phyloP scores from a whole-genome alignment of 1,140 invertebrate genomes.

The Dendroctonus valens region DNA sequence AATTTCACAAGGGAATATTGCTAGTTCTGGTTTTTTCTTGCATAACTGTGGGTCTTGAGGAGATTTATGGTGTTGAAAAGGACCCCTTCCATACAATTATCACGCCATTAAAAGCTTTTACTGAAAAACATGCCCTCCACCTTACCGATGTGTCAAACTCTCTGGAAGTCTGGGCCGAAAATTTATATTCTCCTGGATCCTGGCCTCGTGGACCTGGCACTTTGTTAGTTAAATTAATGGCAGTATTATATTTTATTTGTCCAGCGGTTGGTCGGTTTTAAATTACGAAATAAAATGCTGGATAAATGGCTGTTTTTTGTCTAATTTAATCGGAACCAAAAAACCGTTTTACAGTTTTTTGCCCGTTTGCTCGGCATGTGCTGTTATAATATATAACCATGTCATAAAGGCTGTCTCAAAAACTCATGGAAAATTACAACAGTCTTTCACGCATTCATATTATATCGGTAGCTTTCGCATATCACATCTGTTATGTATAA shows the following conservation, averaged over 20 bases:
- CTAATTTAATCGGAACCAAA: slow-evolving; percentile 27
- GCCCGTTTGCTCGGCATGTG: neutral
- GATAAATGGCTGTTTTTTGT: slow-evolving; percentile 29
- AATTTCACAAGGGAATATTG: neutral
- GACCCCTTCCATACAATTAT: slow-evolving; percentile 28
- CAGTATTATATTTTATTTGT: slow-evolving; percentile 37
- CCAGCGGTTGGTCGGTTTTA: slow-evolving; percentile 34
- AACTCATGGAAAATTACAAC: no score
- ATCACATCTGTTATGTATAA: no score
- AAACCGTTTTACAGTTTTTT: slow-evolving; percentile 5
- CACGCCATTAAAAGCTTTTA: slow-evolving; percentile 31
- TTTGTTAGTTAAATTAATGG: slow-evolving; percentile 37
- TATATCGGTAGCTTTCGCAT: no score
- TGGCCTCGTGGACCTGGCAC: slow-evolving; percentile 33
- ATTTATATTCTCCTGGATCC: slow-evolving; percentile 36
- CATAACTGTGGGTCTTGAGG: slow-evolving; percentile 6
- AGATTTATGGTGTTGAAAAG: slow-evolving; percentile 17
- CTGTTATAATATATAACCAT: neutral
- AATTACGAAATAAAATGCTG: slow-evolving; percentile 33
- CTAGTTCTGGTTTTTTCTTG: neutral
- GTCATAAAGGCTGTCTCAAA: no score
- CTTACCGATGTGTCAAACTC: slow-evolving; percentile 36
- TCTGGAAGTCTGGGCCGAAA: slow-evolving; percentile 29
- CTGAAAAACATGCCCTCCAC: slow-evolving; percentile 31
- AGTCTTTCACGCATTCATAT: no score